Base-by-base conservation (phyloP, 1,140 invertebrate species). In the Neotoxoptera formosana region DNA sequence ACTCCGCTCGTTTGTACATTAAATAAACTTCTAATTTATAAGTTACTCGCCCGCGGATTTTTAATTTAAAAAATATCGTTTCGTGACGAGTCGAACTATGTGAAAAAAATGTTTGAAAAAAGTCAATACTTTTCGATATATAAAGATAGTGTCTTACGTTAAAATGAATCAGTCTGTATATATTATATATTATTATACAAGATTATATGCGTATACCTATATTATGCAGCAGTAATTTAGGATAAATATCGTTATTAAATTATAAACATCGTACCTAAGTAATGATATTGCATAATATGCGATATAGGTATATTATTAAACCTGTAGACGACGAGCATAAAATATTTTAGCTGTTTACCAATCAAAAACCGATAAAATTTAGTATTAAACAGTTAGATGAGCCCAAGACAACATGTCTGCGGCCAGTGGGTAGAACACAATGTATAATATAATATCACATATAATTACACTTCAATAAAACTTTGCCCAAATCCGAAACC, bases 401-500 rank as follows among this genome's bases (percentile, higher is more conserved):
- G 17, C 76, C n/a, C 34, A 21, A 81, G 7, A 36, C 20, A 21
- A 83, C 34, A 36, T 36, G 34, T 83, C 21, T 36, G 34, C 36
- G 76, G 7, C 21, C 34, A 83, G 76, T 83, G 7, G n/a, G 7
- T 36, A 21, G 20, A 36, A 83, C 23, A 41, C 45, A 4, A 53
- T 23, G 21, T 53, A 53, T 53, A 53, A 53, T 53, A n/a, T 84
- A 84, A 41, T 83, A 83, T 86, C 11, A 86, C 36, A 45, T 51
- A 47, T 47, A 47, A 88, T 88, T 36, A 88, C 23, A 88, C 30
- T 87, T 87, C 17, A 87, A 51, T 88, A 34, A 51, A 87, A 47
- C 30, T 47, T 30, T 47, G 48, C 14, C 45, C n/a, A 47, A 47
- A n/a, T 87, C 45, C 23, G 23, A 84, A 84, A 84, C 84, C 20